These are phyloP conservation scores for Scaptomyza flava DNA, from an alignment of 2,888 invertebrate genomes.

Conservation along the genomic window DNA sequence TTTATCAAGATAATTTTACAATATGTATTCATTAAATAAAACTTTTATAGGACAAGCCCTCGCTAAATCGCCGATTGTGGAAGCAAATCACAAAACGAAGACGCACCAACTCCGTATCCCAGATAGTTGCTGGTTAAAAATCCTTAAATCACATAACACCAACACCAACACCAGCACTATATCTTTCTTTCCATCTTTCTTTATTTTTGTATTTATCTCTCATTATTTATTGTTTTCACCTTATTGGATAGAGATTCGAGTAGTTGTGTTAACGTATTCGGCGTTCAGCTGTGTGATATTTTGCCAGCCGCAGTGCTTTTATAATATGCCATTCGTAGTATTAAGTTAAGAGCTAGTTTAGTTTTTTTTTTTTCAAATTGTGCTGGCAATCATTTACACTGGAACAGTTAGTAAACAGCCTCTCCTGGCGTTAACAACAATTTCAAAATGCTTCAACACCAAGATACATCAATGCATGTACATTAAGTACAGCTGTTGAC, in stretches of 20 bases:
- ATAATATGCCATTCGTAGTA: slow-evolving; percentile 28
- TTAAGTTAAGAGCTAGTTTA: slow-evolving; percentile 40
- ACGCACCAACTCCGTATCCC: slow-evolving; percentile 85
- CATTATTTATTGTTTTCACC: background rate
- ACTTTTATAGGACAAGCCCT: slow-evolving; percentile 88
- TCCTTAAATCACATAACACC: slow-evolving; percentile 4
- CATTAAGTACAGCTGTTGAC: no score
- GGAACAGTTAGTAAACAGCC: background rate
- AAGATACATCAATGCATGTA: no score
- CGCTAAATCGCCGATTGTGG: slow-evolving; percentile 91
- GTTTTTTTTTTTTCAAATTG: slow-evolving; percentile 18
- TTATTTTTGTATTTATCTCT: background rate
- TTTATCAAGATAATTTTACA: no score
- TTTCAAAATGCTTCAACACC: no score
- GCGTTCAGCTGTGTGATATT: slow-evolving; percentile 43
- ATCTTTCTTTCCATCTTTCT: background rate
- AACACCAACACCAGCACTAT: slow-evolving; percentile 1
- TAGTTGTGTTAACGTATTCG: slow-evolving; percentile 4
- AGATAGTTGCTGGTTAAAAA: slow-evolving; percentile 82
- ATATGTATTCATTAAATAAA: background rate
- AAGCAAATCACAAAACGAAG: slow-evolving; percentile 91
- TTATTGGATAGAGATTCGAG: slow-evolving; percentile 15
- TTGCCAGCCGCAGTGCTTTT: slow-evolving; percentile 40
- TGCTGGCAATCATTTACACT: slow-evolving; percentile 15
- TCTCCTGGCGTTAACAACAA: no score